These are phyloP conservation scores for Urechis unicinctus DNA, from an alignment of 2,888 invertebrate species.

Conservation along the genomic window DNA sequence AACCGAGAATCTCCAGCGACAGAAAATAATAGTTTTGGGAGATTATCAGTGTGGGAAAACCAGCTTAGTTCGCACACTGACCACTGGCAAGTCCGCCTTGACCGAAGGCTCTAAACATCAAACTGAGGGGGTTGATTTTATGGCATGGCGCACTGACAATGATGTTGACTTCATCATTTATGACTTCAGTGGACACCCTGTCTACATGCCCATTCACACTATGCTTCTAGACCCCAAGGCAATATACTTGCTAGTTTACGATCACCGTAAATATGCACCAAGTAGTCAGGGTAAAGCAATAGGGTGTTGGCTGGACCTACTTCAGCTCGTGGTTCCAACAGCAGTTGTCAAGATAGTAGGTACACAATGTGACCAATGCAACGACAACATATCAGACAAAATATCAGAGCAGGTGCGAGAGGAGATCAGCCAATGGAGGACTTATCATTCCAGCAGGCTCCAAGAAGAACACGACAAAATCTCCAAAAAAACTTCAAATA, in stretches of 20 bases:
- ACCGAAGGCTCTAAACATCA: slow-evolving; percentile 25
- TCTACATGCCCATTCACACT: slow-evolving; percentile 33
- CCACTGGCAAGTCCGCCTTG: slow-evolving; percentile 31
- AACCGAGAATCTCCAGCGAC: slow-evolving; percentile 42
- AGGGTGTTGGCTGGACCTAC: slow-evolving; percentile 40
- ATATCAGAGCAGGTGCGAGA: slow-evolving; percentile 18
- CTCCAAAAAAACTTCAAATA: slow-evolving; percentile 22
- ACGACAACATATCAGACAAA: slow-evolving; percentile 1
- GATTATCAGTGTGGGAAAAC: slow-evolving; percentile 44
- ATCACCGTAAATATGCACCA: slow-evolving; percentile 29
- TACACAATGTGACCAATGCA: slow-evolving; percentile 35
- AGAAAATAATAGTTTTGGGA: slow-evolving; percentile 40
- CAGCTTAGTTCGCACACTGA: slow-evolving; percentile 32
- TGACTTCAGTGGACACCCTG: slow-evolving; percentile 39
- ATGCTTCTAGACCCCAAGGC: slow-evolving; percentile 38
- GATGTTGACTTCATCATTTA: slow-evolving; percentile 37
- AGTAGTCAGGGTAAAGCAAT: slow-evolving; percentile 28
- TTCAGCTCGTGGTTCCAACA: slow-evolving; percentile 34
- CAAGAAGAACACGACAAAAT: slow-evolving; percentile 25
- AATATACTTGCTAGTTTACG: slow-evolving; percentile 36
- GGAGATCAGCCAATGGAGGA: slow-evolving; percentile 25
- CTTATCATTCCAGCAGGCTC: slow-evolving; percentile 17
- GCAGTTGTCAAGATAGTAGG: slow-evolving; percentile 43
- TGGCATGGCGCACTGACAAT: slow-evolving; percentile 40
- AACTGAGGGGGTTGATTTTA: slow-evolving; percentile 32